Conservation (phyloP, 2,797 vertebrate genomes). For the Lophotriccus pileatus region DNA sequence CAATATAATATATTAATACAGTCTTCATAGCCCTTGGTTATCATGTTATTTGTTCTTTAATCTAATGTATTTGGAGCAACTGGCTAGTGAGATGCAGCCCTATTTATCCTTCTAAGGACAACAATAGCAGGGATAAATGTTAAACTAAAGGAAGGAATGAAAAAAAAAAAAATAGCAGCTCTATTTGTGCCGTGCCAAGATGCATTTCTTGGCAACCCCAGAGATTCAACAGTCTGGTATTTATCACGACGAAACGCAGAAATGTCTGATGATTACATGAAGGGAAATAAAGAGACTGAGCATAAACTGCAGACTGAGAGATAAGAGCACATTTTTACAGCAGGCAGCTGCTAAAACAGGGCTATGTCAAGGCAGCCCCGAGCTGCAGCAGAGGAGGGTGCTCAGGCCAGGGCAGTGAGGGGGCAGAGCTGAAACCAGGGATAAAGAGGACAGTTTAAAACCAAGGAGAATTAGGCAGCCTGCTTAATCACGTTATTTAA, state of each 20-base stretch:
- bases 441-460: background rate
- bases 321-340: background rate
- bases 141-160: slow-evolving; percentile 17
- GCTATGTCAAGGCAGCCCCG: background rate
- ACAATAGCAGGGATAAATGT: slow-evolving; percentile 11
- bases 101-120: slow-evolving; percentile 7
- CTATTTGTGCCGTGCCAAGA: slow-evolving; percentile 15
- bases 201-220: slow-evolving; percentile 45
- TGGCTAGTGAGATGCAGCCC: background rate
- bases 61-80: background rate
- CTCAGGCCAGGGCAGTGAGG: background rate
- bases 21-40: background rate
- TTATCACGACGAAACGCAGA: background rate
- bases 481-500: background rate
- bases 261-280: slow-evolving; percentile 45
- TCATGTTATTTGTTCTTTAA: slow-evolving; percentile 9
- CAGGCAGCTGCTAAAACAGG: background rate
- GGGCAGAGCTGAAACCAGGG: background rate
- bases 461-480: background rate
- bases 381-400: background rate
- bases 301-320: background rate
- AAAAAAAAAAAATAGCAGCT: slow-evolving; percentile 22
- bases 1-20: background rate
- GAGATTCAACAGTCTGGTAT: slow-evolving; percentile 57
- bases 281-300: slow-evolving; percentile 29